Conservation (phyloP, 2,797 vertebrate species). For the Poeciliopsis turneri region DNA sequence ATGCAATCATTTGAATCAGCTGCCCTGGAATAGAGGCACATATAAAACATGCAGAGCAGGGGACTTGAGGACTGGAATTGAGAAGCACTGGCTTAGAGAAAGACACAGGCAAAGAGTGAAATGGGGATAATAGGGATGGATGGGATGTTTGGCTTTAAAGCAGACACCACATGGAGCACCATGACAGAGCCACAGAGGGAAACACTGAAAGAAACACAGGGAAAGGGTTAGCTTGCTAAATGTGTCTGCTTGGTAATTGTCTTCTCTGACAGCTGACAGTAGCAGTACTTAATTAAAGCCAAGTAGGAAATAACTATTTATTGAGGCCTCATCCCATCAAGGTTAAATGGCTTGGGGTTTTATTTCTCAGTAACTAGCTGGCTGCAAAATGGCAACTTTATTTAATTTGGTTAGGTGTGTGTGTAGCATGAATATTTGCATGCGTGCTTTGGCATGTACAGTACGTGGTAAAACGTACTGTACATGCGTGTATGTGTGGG, state of each 20-base stretch:
- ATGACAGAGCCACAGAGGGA: slow-evolving; percentile 59
- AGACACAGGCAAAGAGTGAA: slow-evolving; percentile 27
- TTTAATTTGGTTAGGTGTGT: slow-evolving; percentile 71
- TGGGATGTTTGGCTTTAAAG: slow-evolving; percentile 50
- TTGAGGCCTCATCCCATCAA: slow-evolving; percentile 77
- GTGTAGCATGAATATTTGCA: slow-evolving; percentile 4
- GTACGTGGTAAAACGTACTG: slow-evolving; percentile 13
- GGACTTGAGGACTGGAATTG: too few species aligned
- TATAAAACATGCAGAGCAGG: too few species aligned
- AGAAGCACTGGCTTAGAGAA: slow-evolving; percentile 15
- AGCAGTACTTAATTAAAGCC: slow-evolving; percentile 83
- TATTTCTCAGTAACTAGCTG: slow-evolving; percentile 68
- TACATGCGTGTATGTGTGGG: slow-evolving; percentile 4
- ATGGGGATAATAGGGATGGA: slow-evolving; percentile 52
- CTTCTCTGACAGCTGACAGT: slow-evolving; percentile 80
- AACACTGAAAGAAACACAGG: slow-evolving; percentile 59
- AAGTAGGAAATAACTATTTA: slow-evolving; percentile 81
- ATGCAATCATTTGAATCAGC: too few species aligned
- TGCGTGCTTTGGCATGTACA: not conserved
- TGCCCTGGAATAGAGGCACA: too few species aligned
- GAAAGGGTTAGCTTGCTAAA: slow-evolving; percentile 73
- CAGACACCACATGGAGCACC: slow-evolving; percentile 45
- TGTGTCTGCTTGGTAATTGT: slow-evolving; percentile 80
- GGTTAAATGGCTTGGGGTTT: slow-evolving; percentile 78
- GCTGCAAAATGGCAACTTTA: slow-evolving; percentile 75